Conservation (phyloP, 2,113 vertebrate genomes). For the Sinocyclocheilus anophthalmus region DNA sequence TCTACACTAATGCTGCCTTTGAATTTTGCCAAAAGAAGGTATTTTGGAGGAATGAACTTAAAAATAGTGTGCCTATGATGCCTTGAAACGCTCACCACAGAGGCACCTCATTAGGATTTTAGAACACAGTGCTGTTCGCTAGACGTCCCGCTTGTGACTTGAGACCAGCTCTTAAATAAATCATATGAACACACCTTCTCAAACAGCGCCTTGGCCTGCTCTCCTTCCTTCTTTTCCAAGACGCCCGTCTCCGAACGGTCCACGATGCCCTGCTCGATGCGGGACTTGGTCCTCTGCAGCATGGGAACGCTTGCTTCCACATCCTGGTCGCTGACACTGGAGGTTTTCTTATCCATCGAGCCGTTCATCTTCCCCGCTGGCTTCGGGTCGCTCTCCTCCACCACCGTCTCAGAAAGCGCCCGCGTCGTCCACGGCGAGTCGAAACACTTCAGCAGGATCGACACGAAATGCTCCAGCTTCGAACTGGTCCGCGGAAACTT, state of each 20-base stretch:
- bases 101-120: background rate
- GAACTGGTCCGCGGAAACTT: too few relatives aligned
- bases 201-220: conserved; percentile 80
- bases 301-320: too few relatives aligned
- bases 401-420: too few relatives aligned
- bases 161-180: background rate
- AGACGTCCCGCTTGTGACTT: background rate
- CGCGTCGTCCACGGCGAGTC: too few relatives aligned
- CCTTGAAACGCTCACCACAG: background rate
- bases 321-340: too few relatives aligned
- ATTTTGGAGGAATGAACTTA: background rate
- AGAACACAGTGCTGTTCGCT: background rate
- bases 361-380: too few relatives aligned
- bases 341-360: too few relatives aligned
- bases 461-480: too few relatives aligned
- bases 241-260: conserved; percentile 93
- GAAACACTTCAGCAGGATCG: too few relatives aligned
- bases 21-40: background rate
- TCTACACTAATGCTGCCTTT: background rate
- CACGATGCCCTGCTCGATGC: conserved; percentile 94
- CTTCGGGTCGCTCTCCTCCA: too few relatives aligned
- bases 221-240: conserved; percentile 88
- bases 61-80: background rate
- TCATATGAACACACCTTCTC: conserved; percentile 68
- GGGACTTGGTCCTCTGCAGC: conserved; percentile 56